These are phyloP conservation scores for Apamea epomidion DNA, from an alignment of 2,888 invertebrate genomes.

Conservation along the genomic window DNA sequence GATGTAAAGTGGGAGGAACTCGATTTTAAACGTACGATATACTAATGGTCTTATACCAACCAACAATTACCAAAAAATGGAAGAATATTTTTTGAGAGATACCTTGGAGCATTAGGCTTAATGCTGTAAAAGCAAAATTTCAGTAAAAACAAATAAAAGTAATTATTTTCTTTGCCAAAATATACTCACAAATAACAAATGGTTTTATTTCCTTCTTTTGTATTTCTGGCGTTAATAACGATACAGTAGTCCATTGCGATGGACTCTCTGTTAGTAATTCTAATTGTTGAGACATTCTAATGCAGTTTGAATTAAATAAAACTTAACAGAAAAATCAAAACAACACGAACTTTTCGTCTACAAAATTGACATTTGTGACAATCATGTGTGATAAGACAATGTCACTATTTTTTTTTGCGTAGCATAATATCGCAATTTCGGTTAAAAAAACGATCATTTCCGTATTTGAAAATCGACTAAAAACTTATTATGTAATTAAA, in stretches of 20 bases:
- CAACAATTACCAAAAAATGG: background rate
- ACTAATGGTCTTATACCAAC: background rate
- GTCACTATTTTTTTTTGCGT: background rate
- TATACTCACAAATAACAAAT: slow-evolving; percentile 83
- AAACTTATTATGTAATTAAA: too few relatives aligned
- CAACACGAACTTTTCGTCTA: slow-evolving; percentile 41
- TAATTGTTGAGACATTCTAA: slow-evolving; percentile 83
- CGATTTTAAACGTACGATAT: background rate
- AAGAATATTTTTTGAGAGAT: background rate
- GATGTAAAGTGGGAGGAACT: background rate
- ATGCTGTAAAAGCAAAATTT: background rate
- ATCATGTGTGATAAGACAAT: background rate
- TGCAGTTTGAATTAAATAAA: slow-evolving; percentile 36
- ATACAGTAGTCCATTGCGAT: slow-evolving; percentile 81
- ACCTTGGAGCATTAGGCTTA: background rate
- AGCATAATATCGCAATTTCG: background rate
- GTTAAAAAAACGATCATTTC: too few relatives aligned
- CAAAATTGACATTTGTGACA: slow-evolving; percentile 27
- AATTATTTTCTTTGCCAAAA: background rate
- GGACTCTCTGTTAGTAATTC: slow-evolving; percentile 84
- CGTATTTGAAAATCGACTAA: background rate
- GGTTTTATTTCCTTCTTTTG: slow-evolving; percentile 88
- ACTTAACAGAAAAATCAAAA: slow-evolving; percentile 58
- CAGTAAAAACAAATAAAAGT: background rate
- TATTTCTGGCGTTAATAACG: slow-evolving; percentile 83